Evolutionary conservation across 1,140 invertebrate species (phyloP), one percentile per base, ranked within the genome.

Genomic region (Archivesica marissinica): DNA sequence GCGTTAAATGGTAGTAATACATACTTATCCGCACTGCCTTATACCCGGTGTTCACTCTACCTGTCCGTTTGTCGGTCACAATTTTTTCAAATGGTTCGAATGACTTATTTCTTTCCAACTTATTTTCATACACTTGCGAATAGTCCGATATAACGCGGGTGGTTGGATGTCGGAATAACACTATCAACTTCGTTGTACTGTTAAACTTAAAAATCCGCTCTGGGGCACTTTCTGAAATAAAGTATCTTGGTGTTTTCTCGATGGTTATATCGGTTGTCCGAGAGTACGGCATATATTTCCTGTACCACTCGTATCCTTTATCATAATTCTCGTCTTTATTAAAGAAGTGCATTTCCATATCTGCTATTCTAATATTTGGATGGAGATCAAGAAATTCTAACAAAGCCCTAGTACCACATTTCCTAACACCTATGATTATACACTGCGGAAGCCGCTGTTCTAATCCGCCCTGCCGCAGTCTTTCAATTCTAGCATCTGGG

Each of bases 111-210:
- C 90, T 88, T n/a, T 87, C 88, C 6, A 89, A 74, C 85, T 91
- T 91, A 83, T 92, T 92, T 56, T 90, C 86, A 79, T 90, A 90
- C 68, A 92, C 89, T 90, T 98, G 98, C 0, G 97, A 97, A 89
- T 98, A 99, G 93, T 99, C 98, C n/a, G 97, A 98, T 33, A 99
- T 96, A 13, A 97, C 97, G 72, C 98, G 94, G 0, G 97, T 98
- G 13, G 98, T 97, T 0, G 98, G 98, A 94, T 99, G 97, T 30
- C 98, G 94, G 0, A 99, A 97, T 15, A 99, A 97, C 6, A 98
- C 96, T 33, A 99, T 94, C 17, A 99, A 94, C 93, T 97, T 98
- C 61, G 97, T 97, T 17, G 96, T 95, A n/a, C 96, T 96, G 93
- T 98, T 98, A 97, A 99, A 97, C 72, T 96, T 95, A 86, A 96